Conservation (phyloP, 2,113 vertebrate genomes). For the Cranoglanis bouderius region DNA sequence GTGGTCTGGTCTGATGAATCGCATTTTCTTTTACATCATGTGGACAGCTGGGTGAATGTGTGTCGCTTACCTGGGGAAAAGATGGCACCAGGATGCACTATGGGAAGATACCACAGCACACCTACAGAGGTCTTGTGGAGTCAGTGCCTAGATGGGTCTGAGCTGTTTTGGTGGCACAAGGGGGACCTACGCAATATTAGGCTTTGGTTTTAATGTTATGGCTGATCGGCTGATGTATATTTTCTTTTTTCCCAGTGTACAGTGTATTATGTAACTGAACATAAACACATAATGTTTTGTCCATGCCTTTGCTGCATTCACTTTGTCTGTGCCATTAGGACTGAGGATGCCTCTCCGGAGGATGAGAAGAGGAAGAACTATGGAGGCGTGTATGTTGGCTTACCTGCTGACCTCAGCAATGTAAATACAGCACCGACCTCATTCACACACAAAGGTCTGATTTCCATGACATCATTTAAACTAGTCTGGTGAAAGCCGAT, state of each 20-base stretch:
- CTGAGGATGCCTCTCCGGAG: conserved; percentile 21
- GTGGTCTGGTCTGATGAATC: no score
- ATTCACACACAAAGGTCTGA: conserved; percentile 38
- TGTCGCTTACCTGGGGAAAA: no score
- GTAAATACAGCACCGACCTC: conserved; percentile 24
- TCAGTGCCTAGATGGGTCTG: no score
- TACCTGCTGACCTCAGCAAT: conserved; percentile 52
- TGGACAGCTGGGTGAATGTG: no score
- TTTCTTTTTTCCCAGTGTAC: not conserved
- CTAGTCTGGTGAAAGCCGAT: not conserved
- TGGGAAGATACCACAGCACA: no score
- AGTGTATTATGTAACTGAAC: not conserved
- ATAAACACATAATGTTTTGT: not conserved
- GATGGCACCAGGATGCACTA: no score
- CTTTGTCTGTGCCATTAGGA: conserved; percentile 5
- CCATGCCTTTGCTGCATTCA: not conserved
- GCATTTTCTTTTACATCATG: no score
- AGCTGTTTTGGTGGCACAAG: no score
- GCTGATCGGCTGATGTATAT: not conserved
- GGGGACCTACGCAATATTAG: no score
- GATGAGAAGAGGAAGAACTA: conserved; percentile 54
- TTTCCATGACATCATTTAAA: not conserved
- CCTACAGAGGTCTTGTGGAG: no score
- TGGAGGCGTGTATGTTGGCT: conserved; percentile 56
- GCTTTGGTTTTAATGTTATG: no score